A percentile compares a stretch with the other conserved stretches of the same genome.
Evolutionary conservation across 2,888 invertebrate genomes (phyloP).

Genomic region (Habroteleia sp.): DNA sequence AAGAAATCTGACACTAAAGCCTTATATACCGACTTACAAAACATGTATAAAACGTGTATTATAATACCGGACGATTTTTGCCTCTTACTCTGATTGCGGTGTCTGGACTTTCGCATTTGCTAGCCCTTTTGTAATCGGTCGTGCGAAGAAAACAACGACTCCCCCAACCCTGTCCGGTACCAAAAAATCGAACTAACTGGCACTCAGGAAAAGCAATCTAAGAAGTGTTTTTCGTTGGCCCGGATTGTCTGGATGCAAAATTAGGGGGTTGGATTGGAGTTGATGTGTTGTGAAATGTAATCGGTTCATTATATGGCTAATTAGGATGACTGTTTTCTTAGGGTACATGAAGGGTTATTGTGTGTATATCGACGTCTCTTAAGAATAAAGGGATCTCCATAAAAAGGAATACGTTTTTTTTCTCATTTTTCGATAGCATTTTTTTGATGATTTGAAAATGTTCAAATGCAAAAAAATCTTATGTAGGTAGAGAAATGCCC

Average conservation of each 20-base stretch:
- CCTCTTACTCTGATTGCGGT: slow-evolving; percentile 69
- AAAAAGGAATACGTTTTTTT: too few relatives aligned
- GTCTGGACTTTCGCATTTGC: slow-evolving; percentile 59
- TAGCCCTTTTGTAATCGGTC: slow-evolving; percentile 65
- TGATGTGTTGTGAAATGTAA: too few relatives aligned
- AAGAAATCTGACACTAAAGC: slow-evolving; percentile 66
- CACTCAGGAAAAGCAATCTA: slow-evolving; percentile 13
- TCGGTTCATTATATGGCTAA: too few relatives aligned
- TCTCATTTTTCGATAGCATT: too few relatives aligned
- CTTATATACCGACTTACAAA: slow-evolving; percentile 9
- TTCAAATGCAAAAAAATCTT: too few relatives aligned
- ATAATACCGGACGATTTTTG: slow-evolving; percentile 62
- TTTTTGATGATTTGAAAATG: too few relatives aligned
- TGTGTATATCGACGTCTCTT: too few relatives aligned
- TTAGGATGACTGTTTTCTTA: too few relatives aligned
- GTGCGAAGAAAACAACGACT: neutral
- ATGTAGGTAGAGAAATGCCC: too few relatives aligned
- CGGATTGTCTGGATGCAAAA: neutral
- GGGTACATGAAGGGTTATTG: too few relatives aligned
- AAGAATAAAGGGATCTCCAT: too few relatives aligned
- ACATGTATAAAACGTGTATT: slow-evolving; percentile 43
- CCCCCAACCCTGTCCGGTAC: neutral
- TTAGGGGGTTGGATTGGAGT: too few relatives aligned
- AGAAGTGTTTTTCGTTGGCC: slow-evolving; percentile 4
- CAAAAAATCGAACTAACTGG: slow-evolving; percentile 6